These are phyloP conservation scores for Polyommatus iphigenia DNA, from an alignment of 2,888 invertebrate species.

Conservation along the genomic window DNA sequence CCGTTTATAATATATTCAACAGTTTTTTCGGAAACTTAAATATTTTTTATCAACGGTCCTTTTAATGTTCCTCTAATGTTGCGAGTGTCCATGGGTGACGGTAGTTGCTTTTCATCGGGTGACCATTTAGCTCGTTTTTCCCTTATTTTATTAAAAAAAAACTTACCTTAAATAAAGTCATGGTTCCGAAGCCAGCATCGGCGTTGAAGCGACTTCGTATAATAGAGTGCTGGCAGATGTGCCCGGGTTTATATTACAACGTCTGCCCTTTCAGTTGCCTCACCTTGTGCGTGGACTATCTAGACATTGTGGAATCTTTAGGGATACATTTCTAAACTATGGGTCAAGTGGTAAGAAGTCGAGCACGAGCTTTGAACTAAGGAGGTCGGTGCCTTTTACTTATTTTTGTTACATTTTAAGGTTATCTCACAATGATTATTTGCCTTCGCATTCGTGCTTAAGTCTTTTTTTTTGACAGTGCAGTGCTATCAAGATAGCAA, in stretches of 20 bases:
- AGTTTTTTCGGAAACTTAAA: not conserved
- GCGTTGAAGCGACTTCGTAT: slow-evolving; percentile 61
- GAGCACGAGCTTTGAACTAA: slow-evolving; percentile 32
- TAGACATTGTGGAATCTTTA: slow-evolving; percentile 39
- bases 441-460: not conserved
- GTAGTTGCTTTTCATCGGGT: too few species aligned
- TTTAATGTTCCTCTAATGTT: too few species aligned
- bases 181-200: slow-evolving; percentile 54
- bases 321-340: slow-evolving; percentile 32
- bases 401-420: slow-evolving; percentile 14
- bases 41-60: not conserved
- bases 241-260: slow-evolving; percentile 76
- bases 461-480: too few species aligned
- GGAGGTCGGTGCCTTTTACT: slow-evolving; percentile 15
- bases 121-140: too few species aligned
- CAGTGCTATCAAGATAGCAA: too few species aligned
- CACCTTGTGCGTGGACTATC: slow-evolving; percentile 69
- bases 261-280: slow-evolving; percentile 78
- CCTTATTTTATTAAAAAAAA: slow-evolving; percentile 22
- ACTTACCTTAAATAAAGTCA: slow-evolving; percentile 68
- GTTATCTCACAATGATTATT: not conserved
- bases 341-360: slow-evolving; percentile 33
- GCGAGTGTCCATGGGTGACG: too few species aligned
- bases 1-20: not conserved
- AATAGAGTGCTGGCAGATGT: slow-evolving; percentile 72